Evolutionary conservation across 2,888 invertebrate species (phyloP).

Genomic region (Lasioglossum malachurum): DNA sequence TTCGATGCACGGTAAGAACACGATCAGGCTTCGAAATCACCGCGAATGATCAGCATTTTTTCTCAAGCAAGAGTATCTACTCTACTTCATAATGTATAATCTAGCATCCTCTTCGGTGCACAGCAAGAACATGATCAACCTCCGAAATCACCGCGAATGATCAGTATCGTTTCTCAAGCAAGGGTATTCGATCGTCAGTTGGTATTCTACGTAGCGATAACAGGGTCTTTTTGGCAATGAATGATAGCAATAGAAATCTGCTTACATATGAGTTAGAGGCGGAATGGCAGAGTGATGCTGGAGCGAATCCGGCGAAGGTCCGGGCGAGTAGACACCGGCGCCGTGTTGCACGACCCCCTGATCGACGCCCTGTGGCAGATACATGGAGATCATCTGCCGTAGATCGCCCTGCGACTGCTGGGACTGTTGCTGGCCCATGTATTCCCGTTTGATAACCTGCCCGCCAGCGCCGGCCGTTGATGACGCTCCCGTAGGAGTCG

Average conservation of each 20-base stretch:
- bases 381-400: conserved; percentile 92
- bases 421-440: conserved; percentile 85
- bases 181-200: neutral
- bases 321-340: conserved; percentile 86
- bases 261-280: conserved; percentile 89
- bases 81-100: too few species aligned
- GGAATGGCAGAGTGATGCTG: conserved; percentile 83
- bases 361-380: conserved; percentile 89
- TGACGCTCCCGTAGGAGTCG: conserved; percentile 85
- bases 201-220: neutral
- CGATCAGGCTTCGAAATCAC: too few species aligned
- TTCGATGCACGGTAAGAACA: too few species aligned
- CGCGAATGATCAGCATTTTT: neutral
- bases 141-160: too few species aligned
- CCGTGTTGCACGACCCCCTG: conserved; percentile 88
- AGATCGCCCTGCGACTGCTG: conserved; percentile 87
- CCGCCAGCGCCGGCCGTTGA: conserved; percentile 74
- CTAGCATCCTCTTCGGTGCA: too few species aligned
- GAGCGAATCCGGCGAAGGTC: conserved; percentile 88
- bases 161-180: neutral
- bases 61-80: neutral
- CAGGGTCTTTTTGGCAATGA: neutral
- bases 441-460: conserved; percentile 77
- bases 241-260: conserved; percentile 32
- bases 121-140: too few species aligned